A percentile compares a stretch with the other conserved stretches of the same genome.
Conservation (phyloP, 2,797 vertebrate genomes). For the Percopsis omiscomaycus region DNA sequence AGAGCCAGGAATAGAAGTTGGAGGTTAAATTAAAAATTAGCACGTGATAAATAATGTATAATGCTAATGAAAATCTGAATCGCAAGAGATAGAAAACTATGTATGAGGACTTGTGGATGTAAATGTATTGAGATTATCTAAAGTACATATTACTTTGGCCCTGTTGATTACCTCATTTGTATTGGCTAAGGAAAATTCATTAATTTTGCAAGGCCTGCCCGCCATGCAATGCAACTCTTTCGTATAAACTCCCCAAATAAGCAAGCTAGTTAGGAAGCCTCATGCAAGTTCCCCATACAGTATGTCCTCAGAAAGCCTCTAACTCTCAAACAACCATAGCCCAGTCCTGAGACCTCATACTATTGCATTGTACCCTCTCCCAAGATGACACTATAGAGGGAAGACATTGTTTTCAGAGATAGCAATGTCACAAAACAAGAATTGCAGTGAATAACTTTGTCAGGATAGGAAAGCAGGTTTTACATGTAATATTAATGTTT, state of each 20-base stretch:
- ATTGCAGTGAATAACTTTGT: too few species aligned
- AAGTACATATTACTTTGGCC: background rate
- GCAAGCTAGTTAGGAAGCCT: too few species aligned
- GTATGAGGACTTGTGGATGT: background rate
- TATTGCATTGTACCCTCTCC: too few species aligned
- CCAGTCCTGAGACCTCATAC: too few species aligned
- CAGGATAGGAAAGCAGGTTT: background rate
- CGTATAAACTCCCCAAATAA: too few species aligned
- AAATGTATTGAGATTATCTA: background rate
- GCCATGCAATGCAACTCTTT: too few species aligned
- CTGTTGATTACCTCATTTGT: background rate
- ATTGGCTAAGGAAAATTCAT: background rate
- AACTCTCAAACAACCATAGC: too few species aligned
- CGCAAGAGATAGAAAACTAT: background rate
- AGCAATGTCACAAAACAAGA: too few species aligned
- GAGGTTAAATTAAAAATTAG: background rate
- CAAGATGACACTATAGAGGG: too few species aligned
- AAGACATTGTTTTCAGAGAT: too few species aligned
- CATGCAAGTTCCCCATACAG: too few species aligned
- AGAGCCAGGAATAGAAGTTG: background rate
- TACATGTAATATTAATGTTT: background rate
- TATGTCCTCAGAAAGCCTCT: too few species aligned
- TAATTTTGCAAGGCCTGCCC: background rate
- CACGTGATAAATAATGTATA: background rate
- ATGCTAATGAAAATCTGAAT: background rate